Base-by-base conservation (phyloP, 1,140 invertebrate genomes). In the Lithobius niger region DNA sequence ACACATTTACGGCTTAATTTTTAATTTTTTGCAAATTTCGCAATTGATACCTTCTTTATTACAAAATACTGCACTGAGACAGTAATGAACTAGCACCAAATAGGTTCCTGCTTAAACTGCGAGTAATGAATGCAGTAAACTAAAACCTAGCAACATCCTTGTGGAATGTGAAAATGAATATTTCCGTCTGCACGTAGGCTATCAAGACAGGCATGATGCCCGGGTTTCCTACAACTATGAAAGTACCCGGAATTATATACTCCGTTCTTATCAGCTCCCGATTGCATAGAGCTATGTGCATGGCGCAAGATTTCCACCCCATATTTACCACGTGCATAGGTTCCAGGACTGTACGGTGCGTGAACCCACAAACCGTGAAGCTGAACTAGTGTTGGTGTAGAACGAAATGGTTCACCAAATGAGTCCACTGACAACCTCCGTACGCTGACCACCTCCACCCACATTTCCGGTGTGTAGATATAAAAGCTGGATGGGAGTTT, bases 171-270 rank as follows among this genome's bases (percentile, higher is more conserved):
- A 26, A 53, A 53, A 13, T 13, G 36, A 6, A 53, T 10, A 43
- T 45, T 53, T 3, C 66, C 66, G 44, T 69, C 66, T 0, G 58
- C 55, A 24, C 64, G 62, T 36, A 65, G 64, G 43, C 59, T 59
- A 24, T 66, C 62, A 1, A 68, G 54, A 40, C 67, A 69, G 16
- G 63, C 60, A 52, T 68, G 64, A 27, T 62, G 57, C n/a, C 54
- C 57, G 1, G 44, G 28, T 15, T 57, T 56, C 15, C 36, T 42
- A 52, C 67, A 69, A 19, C 48, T 27, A 3, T 42, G 53, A 55
- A 59, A 65, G 0, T 21, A 4, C 1, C 55, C 57, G 1, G 45
- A 50, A 3, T 45, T 21, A 24, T 53, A 53, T 24, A n/a, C 31
- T 31, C 52, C 43, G 42, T 31, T 53, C 6, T 3, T 6, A 15